These are phyloP conservation scores for Tinea semifulvella DNA, from an alignment of 2,888 invertebrate genomes.

Conservation along the genomic window DNA sequence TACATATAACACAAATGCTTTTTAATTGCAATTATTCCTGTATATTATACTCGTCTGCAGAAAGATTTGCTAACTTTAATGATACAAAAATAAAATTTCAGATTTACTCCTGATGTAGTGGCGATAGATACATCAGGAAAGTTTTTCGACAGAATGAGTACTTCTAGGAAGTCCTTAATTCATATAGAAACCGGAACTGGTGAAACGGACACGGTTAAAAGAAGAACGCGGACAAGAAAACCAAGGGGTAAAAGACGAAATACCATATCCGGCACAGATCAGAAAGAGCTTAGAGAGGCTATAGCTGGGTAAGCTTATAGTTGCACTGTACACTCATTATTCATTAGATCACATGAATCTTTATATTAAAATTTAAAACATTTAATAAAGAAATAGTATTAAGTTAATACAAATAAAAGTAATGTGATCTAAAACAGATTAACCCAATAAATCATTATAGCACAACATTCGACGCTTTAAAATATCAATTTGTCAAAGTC, in stretches of 20 bases:
- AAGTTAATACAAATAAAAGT: neutral
- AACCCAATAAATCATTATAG: slow-evolving; percentile 6
- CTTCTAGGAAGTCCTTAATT: slow-evolving; percentile 81
- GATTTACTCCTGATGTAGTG: slow-evolving; percentile 88
- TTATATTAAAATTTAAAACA: neutral
- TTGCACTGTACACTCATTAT: slow-evolving; percentile 49
- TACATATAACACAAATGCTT: too few relatives aligned
- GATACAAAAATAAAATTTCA: slow-evolving; percentile 33
- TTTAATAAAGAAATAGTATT: neutral
- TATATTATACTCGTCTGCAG: too few relatives aligned
- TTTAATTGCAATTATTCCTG: too few relatives aligned
- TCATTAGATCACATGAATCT: slow-evolving; percentile 48
- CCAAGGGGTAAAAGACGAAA: slow-evolving; percentile 87
- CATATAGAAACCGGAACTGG: slow-evolving; percentile 58
- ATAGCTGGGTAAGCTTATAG: slow-evolving; percentile 80
- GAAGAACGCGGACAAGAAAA: slow-evolving; percentile 76
- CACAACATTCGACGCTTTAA: too few relatives aligned
- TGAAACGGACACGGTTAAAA: slow-evolving; percentile 72
- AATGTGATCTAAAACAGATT: slow-evolving; percentile 9
- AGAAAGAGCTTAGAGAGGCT: slow-evolving; percentile 88
- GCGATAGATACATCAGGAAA: slow-evolving; percentile 89
- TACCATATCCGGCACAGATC: slow-evolving; percentile 90
- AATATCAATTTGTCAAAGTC: slow-evolving; percentile 29
- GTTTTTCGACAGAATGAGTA: slow-evolving; percentile 89
- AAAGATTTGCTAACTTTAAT: too few relatives aligned